These are phyloP conservation scores for Echeneis naucrates DNA, from an alignment of 2,797 vertebrate genomes.

Conservation along the genomic window DNA sequence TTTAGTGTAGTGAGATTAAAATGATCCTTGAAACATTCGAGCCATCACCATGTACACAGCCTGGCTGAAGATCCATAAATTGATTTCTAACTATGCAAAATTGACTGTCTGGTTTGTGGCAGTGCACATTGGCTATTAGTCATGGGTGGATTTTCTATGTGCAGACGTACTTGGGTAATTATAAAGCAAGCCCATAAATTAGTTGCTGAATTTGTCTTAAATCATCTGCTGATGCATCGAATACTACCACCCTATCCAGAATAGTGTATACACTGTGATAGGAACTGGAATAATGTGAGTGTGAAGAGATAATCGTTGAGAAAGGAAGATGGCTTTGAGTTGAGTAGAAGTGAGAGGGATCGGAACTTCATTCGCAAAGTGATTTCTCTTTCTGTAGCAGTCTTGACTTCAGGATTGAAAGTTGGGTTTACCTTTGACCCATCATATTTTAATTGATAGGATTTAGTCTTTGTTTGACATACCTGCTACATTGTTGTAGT, in stretches of 20 bases:
- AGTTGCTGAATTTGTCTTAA: constrained; percentile 70
- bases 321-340: constrained; percentile 44
- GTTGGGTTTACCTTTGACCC: constrained; percentile 23
- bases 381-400: constrained; percentile 34
- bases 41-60: constrained; percentile 44
- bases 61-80: constrained; percentile 68
- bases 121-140: constrained; percentile 60
- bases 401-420: constrained; percentile 24
- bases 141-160: constrained; percentile 62
- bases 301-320: constrained; percentile 62
- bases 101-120: constrained; percentile 59
- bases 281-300: constrained; percentile 36
- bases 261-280: constrained; percentile 47
- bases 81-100: constrained; percentile 69
- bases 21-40: constrained; percentile 32
- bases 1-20: constrained; percentile 40
- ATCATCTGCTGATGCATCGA: constrained; percentile 70
- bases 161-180: constrained; percentile 62
- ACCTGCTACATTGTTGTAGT: constrained; percentile 7
- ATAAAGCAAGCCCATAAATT: constrained; percentile 75
- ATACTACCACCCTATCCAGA: constrained; percentile 55
- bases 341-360: constrained; percentile 27
- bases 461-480: constrained; percentile 13
- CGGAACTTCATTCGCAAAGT: constrained; percentile 45
- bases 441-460: constrained; percentile 11